Percentiles rank a stretch among this genome's conserved stretches.
These are phyloP conservation scores for Argopecten irradians DNA, from an alignment of 1,140 invertebrate genomes.

Conservation along the genomic window DNA sequence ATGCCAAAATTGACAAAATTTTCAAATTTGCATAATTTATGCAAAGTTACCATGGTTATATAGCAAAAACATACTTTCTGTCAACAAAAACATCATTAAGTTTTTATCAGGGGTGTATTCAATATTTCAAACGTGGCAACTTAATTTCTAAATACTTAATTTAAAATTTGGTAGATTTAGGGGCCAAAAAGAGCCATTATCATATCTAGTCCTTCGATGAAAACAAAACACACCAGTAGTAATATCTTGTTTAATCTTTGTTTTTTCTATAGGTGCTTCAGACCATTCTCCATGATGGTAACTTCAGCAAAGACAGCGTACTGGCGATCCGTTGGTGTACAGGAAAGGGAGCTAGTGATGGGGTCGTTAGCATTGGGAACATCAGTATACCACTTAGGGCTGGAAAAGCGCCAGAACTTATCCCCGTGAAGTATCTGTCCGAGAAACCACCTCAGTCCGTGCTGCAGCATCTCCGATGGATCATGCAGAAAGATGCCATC, in stretches of 20 bases:
- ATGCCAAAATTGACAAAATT: no score
- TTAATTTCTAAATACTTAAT: no score
- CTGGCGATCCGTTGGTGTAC: slow-evolving; percentile 45
- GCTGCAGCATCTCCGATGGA: slow-evolving; percentile 92
- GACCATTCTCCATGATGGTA: slow-evolving; percentile 18
- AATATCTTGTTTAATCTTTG: neutral
- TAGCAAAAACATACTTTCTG: no score
- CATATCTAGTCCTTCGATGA: no score
- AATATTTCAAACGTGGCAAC: no score
- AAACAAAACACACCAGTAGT: no score
- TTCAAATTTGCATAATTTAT: no score
- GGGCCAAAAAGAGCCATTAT: no score
- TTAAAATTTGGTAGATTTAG: no score
- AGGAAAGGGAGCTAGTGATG: slow-evolving; percentile 4
- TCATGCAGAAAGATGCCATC: slow-evolving; percentile 94
- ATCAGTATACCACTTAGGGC: slow-evolving; percentile 56
- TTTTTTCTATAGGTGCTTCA: neutral
- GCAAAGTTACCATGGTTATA: no score
- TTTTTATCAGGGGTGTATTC: no score
- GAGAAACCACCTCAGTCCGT: slow-evolving; percentile 83
- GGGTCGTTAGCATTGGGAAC: slow-evolving; percentile 63
- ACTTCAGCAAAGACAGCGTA: neutral
- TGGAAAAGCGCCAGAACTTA: slow-evolving; percentile 82
- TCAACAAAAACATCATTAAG: no score
- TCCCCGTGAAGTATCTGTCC: slow-evolving; percentile 85